These are phyloP conservation scores for Stenichneumon culpator DNA, from an alignment of 2,888 invertebrate genomes.

Conservation along the genomic window DNA sequence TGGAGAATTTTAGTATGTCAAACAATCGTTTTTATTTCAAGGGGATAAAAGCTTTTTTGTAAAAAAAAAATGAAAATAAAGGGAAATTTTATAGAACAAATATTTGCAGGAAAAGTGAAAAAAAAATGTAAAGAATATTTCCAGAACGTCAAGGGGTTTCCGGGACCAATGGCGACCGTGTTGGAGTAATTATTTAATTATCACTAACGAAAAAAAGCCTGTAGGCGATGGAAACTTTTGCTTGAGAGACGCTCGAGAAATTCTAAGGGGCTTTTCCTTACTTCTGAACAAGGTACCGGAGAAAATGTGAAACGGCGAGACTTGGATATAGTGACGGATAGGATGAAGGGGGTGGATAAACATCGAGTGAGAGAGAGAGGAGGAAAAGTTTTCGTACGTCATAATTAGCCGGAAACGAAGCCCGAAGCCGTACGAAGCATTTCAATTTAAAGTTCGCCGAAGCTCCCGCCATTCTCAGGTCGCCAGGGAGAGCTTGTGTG, in stretches of 20 bases:
- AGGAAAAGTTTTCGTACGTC: constrained; percentile 48
- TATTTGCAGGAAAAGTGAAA: background rate
- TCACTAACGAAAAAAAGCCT: background rate
- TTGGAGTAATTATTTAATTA: background rate
- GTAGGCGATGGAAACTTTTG: background rate
- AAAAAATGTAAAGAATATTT: background rate
- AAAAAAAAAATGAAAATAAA: too few species aligned
- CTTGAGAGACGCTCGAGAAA: background rate
- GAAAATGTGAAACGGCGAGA: constrained; percentile 15
- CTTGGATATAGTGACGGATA: constrained; percentile 30
- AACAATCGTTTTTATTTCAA: too few species aligned
- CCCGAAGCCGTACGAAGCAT: constrained; percentile 57
- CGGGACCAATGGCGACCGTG: background rate
- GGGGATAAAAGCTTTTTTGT: too few species aligned
- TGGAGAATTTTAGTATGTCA: too few species aligned
- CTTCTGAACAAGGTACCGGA: constrained; percentile 9
- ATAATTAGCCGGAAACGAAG: constrained; percentile 61
- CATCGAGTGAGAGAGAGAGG: constrained; percentile 46
- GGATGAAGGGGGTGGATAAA: constrained; percentile 46
- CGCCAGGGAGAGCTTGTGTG: constrained; percentile 13
- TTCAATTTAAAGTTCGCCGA: constrained; percentile 65
- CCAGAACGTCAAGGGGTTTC: background rate
- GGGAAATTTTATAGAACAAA: too few species aligned
- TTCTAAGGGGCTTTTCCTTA: background rate
- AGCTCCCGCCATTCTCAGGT: constrained; percentile 18